Evolutionary conservation across 2,113 vertebrate species (phyloP), one percentile per base, ranked within the genome.

Genomic region (Marmota flaviventris): DNA sequence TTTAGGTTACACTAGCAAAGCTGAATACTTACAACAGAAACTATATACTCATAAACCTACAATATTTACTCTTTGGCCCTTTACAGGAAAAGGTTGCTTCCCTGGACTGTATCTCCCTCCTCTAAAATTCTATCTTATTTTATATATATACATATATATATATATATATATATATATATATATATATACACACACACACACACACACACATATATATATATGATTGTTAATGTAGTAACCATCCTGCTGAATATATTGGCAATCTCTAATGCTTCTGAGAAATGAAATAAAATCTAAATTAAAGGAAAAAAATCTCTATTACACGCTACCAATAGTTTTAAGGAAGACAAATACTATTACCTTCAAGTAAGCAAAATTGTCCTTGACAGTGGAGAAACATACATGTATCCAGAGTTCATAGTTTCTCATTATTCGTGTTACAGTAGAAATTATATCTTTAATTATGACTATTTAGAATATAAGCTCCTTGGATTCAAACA

Each of bases 241-340:
- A 85, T 77, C 34, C n/a, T 93, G 37, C 56, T 65, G 73, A 82
- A 81, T 86, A 42, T 90, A 96, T 1, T 86, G 69, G 16, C 25
- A 78, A 78, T 58, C 78, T 77, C 67, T 45, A 87, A 37, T n/a
- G 24, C 24, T 87, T 95, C 29, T 58, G 11, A 39, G 27, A 97
- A 93, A 95, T 4, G 48, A 29, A 94, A 86, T 86, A 94, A 93
- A 93, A 93, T 81, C n/a, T 86, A 34, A 63, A 63, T 91, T 56
- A 78, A 45, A 53, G n/a, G 13, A 4, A 5, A 61, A 61, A 85
- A 70, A n/a, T 39, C 32, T 39, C 2, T 82, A 61, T 76, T 25
- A 63, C 5, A 89, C 9, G 29, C n/a, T 69, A 84, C 24, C 77
- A 96, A 37, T 27, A 78, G 39, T 89, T 96, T 83, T 89, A 89